Evolutionary conservation across 2,113 vertebrate species (phyloP), one percentile per base, ranked within the genome.

Genomic region (Crotophaga sulcirostris): DNA sequence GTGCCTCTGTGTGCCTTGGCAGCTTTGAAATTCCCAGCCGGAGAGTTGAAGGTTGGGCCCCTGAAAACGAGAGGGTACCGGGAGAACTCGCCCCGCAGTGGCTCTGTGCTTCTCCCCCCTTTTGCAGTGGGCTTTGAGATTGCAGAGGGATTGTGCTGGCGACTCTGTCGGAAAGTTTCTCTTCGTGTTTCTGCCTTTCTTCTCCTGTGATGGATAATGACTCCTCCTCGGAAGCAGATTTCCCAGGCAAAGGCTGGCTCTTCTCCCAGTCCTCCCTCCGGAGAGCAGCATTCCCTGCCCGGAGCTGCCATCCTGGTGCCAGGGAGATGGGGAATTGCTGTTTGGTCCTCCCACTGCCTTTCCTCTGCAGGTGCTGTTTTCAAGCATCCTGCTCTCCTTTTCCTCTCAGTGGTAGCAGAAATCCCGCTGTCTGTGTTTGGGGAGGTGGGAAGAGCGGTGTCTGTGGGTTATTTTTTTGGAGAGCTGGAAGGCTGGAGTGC

Each of bases 11-110:
- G 34, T 96, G 93, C 90, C 90, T 52, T 2, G 2, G 93, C 83
- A 84, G 85, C 93, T 95, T 96, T 97, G 96, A 96, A 95, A 67
- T 20, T 63, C 94, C 83, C 90, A 92, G 93, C 56, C 80, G 6
- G 69, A 42, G 85, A 64, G 93, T n/a, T 21, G 62, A 55, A 94
- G 85, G 94, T 93, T 95, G 95, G 92, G 82, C 92, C 70, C 90
- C 95, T 90, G 90, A 62, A 93, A 96, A 88, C 33, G 83, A 93
- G 79, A 86, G 94, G 92, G 93, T 59, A 77, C 31, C 92, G 20
- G 77, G 64, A 68, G 93, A 64, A 34, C 89, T 96, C 31, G 24
- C 76, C 92, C 68, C 31, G 8, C 34, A 11, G 3, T n/a, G 7
- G 36, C 85, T 88, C 66, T 14, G 10, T 1, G 75, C 74, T 45